Base-by-base conservation (phyloP, 2,888 invertebrate genomes). In the Polylopha cassiicola region DNA sequence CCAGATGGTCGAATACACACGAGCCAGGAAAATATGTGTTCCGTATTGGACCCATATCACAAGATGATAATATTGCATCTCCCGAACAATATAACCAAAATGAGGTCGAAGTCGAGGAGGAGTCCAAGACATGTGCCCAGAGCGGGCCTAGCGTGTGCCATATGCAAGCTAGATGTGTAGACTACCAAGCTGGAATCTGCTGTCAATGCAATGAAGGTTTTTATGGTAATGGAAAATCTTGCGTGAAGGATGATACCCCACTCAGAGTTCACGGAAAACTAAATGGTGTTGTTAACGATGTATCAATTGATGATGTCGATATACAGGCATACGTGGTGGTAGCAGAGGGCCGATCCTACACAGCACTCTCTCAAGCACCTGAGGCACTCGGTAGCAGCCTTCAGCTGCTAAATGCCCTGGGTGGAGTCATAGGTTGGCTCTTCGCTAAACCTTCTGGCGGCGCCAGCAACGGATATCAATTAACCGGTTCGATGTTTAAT, bases 251-350 rank as follows among this genome's bases (percentile, higher is more conserved):
- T 65, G 95, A 93, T 56, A 87, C 90, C 2, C 95, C 98, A 0
- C 87, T 97, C 29, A 88, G 98, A 58, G 92, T 97, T 6, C 94
- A 92, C 44, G 99, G 99, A 5, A 92, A 92, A 65, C 87, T 99
- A n/a, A 89, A 88, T 42, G 97, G 97, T 4, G 87, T 87, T 36
- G 76, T 99, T 14, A 98, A 98, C 67, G 92, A 92, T 6, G 79
- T 91, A 23, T 74, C 87, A 6, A 81, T 97, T 2, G 87, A 90
- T 16, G 90, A 92, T 43, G 87, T 94, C 15, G 94, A 96, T 65
- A 86, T 98, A 44, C 98, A 98, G 73, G 93, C 96, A 0, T 99
- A 98, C 72, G 91, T 98, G 1, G 93, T 97, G 3, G 93, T 95
- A 39, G 87, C 89, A 10, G 96, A 97, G 58, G 95, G 95, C 0